Conservation (phyloP, 2,113 vertebrate species). For the Colistium nudipinnis region DNA sequence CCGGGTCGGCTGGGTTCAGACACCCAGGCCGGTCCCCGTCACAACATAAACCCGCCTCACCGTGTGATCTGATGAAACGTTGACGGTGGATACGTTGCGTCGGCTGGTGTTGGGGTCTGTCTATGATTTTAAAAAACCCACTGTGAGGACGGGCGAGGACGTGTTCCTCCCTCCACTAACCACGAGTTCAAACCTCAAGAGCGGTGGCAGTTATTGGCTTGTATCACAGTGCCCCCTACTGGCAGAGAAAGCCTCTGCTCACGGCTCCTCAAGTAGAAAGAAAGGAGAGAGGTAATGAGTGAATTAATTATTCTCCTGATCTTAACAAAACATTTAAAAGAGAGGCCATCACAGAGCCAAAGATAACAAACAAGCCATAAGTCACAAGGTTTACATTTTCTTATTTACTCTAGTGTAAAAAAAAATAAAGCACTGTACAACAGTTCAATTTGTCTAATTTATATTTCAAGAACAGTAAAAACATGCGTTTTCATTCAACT, state of each 20-base stretch:
- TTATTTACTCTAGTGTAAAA: not conserved
- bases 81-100: conserved; percentile 49
- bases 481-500: accelerated
- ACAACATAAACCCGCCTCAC: conserved; percentile 47
- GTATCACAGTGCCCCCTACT: conserved; percentile 84
- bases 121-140: conserved; percentile 63
- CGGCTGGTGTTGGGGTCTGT: conserved; percentile 57
- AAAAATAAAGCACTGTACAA: not conserved
- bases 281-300: conserved; percentile 16
- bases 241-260: conserved; percentile 28
- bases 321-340: not conserved
- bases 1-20: conserved; percentile 51
- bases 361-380: no score
- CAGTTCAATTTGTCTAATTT: not conserved
- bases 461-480: not conserved
- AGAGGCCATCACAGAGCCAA: not conserved
- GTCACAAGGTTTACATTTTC: not conserved
- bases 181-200: conserved; percentile 35
- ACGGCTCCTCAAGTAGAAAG: conserved; percentile 13
- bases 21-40: conserved; percentile 47
- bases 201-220: conserved; percentile 45
- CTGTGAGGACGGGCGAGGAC: conserved; percentile 50
- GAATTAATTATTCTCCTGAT: conserved; percentile 19
- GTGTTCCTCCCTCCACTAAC: conserved; percentile 32
- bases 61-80: conserved; percentile 66